Base-by-base conservation (phyloP, 2,113 vertebrate species). In the Megaceryle torquata region DNA sequence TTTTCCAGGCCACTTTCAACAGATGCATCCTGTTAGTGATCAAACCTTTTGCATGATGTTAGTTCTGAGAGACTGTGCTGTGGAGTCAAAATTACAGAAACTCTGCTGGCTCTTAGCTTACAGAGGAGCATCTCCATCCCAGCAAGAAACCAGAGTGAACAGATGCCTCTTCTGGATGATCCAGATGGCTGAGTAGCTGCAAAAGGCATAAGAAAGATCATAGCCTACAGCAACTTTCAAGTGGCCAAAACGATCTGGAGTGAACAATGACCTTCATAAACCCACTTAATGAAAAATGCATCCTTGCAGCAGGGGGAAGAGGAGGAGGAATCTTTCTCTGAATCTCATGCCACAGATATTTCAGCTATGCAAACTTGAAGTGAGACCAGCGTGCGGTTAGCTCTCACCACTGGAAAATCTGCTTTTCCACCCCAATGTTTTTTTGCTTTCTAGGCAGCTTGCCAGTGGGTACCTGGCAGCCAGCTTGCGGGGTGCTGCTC, bases 101-200 rank as follows among this genome's bases (percentile, higher is more conserved):
- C 17, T 72, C 39, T 2, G 0, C 26, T 37, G 79, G 35, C 50
- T 83, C 5, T 44, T 28, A 35, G 72, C 77, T 89, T n/a, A 26
- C 24, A 25, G 39, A 94, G 33, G 35, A 94, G 20, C 76, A 13
- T 44, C 68, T 54, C 82, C 59, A 74, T 16, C 87, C 71, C 81
- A 89, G 67, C 79, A 61, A 70, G 93, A 48, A 67, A 43, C 26
- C 59, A 31, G 75, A 50, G 53, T 4, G 89, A 95, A 50, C 91
- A 96, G 93, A 95, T 96, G 93, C 59, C 51, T 80, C 78, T 70
- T 59, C 57, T 29, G 82, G 84, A 68, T 71, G 57, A n/a, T 74
- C 71, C 87, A 95, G 89, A 95, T 97, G 96, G 96, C 60, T 85
- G 43, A 86, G 46, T 72, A 82, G 46, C 91, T 96, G 85, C 13